Base-by-base conservation (phyloP, 2,888 invertebrate species). In the Bedellia somnulentella region DNA sequence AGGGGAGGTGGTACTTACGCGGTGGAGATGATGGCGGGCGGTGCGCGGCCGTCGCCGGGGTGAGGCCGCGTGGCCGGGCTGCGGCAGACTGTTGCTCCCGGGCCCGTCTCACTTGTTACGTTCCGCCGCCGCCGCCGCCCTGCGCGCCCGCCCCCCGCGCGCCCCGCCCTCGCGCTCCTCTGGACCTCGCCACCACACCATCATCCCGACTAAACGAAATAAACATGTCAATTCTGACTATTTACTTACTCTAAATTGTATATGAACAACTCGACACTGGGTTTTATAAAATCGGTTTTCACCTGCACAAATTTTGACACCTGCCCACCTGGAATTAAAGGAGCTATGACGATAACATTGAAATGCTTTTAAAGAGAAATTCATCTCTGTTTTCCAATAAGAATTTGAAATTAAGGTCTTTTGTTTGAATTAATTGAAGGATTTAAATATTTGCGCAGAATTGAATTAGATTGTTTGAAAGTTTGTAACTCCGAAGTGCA, bases 71-170 rank as follows among this genome's bases (percentile, higher is more conserved):
- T 64, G 67, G 67, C 71, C 70, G 73, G 61, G 71, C 71, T 60
- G 59, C 70, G 71, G 73, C 73, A 75, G 71, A 75, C 73, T 75
- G 73, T 75, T 75, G 73, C 73, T 70, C 73, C 73, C 71, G 58
- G 73, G 73, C 52, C 61, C 68, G 66, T 64, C 67, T 71, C 68
- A 71, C 73, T 73, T 73, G 73, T 73, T 73, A 73, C 73, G 59
- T 66, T 63, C 66, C 62, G 47, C 61, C 63, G 63, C 18, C 34
- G 25, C 27, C 15, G 21, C 31, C 13, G 16, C 33, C 25, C 30
- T 14, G 53, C 60, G 56, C 57, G 53, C 27, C 38, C 36, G 29
- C 36, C 39, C 44, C 43, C 42, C 41, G 46, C 42, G 49, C 51
- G 50, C 40, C 38, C 42, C 41, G 43, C 36, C 43, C 37, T 40